Base-by-base conservation (phyloP, 2,797 vertebrate genomes). In the Anableps anableps region DNA sequence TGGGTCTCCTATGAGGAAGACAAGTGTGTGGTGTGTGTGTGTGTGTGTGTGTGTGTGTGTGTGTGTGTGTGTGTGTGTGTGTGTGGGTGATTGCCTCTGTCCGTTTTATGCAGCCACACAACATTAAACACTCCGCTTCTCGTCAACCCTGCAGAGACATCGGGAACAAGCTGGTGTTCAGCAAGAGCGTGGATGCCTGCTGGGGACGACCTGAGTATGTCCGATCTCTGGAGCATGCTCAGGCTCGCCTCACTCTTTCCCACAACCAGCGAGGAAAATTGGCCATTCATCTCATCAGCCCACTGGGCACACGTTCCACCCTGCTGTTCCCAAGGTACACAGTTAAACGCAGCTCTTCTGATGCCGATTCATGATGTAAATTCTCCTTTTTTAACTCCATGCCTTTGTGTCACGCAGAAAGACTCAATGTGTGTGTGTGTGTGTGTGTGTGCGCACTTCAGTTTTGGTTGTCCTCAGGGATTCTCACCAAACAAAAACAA, bases 231-330 rank as follows among this genome's bases (percentile, higher is more conserved):
- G 98, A 99, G 91, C 98, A 99, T 0, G 96, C 95, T 0, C 98
- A 99, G 93, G 98, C 97, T 23, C 94, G 97, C 83, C 96, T 99
- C 92, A 98, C 97, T 0, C 93, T 99, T 79, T 97, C 98, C 85
- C 97, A 99, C 92, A 99, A 96, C 91, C 97, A 97, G 75, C 95
- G 98, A 1, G 98, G 98, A 10, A 98, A 98, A 93, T 89, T 99
- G 93, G 97, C 97, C 92, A 96, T 99, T 91, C 96, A 98, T 93
- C 96, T 99, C 34, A 90, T 97, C 92, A 99, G 98, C 92, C 98
- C 98, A 29, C 95, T 97, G 95, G 98, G 98, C 85, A 99, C 98
- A 17, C 97, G 96, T 48, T 99, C 98, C 85, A 98, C 97, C 55
- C 95, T 99, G 70, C 95, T 99, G 92, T 97, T 97, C 0, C 95